Evolutionary conservation across 2,113 vertebrate species (phyloP), one percentile per base, ranked within the genome.

Genomic region (Corvus cornix): DNA sequence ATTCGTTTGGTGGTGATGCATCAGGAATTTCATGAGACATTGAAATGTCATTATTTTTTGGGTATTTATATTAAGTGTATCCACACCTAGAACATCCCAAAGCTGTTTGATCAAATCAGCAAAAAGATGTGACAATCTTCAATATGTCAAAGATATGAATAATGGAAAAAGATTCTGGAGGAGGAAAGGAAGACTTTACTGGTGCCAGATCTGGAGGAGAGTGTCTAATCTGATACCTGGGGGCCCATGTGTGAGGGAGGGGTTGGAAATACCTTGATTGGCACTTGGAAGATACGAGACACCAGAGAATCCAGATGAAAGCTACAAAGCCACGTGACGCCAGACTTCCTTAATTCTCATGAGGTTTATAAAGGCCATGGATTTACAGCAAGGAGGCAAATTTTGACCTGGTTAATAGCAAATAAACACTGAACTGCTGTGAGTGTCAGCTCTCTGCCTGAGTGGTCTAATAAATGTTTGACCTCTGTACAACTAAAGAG

Each of bases 291-390:
- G 3, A 6, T 30, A 15, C 0, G 0, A 63, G 23, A 75, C 48
- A 74, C 11, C 4, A 24, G 48, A 39, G 48, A 94, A 84, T 51
- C 23, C 23, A 59, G 35, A 15, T 39, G 33, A 48, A 16, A 37
- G 3, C 14, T 58, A 35, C 30, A 67, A 59, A 81, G 12, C 18
- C 12, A 4, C 21, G 7, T 31, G 23, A 53, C 0, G 0, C 18
- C 48, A 62, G 52, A 67, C 18, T 84, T 81, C 35, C 30, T 70
- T 78, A 59, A 35, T 59, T 81, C 44, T 87, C 27, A 10, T 72
- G 44, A 66, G 27, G 24, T 46, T 86, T 84, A 17, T 41, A 70
- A 90, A 89, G 43, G 24, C 41, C 44, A 66, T 4, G 6, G 52
- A 87, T 84, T 74, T 81, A 84, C 41, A 72, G 43, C 39, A 56